These are phyloP conservation scores for Natrix natrix DNA, from an alignment of 2,797 vertebrate genomes.

Conservation along the genomic window DNA sequence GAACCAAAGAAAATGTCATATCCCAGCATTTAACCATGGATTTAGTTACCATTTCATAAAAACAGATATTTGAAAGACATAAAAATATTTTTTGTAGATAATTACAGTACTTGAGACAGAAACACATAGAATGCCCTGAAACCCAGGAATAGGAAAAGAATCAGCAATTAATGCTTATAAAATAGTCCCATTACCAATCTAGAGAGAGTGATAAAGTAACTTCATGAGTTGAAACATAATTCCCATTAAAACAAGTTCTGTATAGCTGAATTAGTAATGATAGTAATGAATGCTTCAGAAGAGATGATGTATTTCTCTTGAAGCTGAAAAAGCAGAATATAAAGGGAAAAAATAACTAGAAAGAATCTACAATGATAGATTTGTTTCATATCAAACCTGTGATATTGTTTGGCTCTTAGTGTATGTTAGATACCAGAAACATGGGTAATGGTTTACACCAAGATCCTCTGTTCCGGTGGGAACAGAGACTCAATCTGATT, in stretches of 20 bases:
- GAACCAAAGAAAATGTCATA: conserved; percentile 1
- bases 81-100: neutral
- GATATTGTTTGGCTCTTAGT: neutral
- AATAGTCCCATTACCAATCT: neutral
- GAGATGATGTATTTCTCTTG: neutral
- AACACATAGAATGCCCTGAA: neutral
- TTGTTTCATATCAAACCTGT: neutral
- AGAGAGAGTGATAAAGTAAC: neutral
- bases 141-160: neutral
- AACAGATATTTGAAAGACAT: neutral
- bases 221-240: neutral
- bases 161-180: neutral
- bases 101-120: neutral
- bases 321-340: neutral
- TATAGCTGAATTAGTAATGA: neutral
- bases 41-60: neutral
- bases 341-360: neutral
- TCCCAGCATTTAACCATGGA: neutral
- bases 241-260: neutral
- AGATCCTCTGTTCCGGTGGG: too few relatives aligned
- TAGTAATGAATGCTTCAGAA: neutral
- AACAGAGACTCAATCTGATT: too few relatives aligned
- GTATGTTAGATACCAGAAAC: neutral
- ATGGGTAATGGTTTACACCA: too few relatives aligned
- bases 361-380: neutral